phyloP scores from a whole-genome alignment of 1,140 invertebrate species.

The Charaxes varanes region DNA sequence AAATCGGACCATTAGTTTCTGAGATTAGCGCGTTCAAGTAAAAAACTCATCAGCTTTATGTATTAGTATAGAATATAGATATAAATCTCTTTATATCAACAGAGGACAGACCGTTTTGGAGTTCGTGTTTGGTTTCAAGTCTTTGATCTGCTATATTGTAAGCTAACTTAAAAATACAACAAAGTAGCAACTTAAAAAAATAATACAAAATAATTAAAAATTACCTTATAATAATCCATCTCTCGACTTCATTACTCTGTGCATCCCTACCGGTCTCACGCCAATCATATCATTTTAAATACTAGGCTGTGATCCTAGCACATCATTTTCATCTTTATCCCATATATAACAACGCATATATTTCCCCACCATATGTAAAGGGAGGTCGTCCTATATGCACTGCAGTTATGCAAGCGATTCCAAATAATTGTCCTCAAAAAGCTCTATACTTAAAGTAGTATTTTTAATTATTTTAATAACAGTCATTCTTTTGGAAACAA shows the following conservation, averaged over 20 bases:
- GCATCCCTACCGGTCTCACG: not conserved
- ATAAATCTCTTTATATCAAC: not conserved
- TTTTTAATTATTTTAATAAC: too few relatives aligned
- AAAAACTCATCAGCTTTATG: too few relatives aligned
- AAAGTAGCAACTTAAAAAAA: too few relatives aligned
- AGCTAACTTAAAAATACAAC: too few relatives aligned
- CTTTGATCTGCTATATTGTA: too few relatives aligned
- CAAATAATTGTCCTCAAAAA: slow-evolving; percentile 4
- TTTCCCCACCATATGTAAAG: not conserved
- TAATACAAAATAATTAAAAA: too few relatives aligned
- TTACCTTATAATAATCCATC: too few relatives aligned
- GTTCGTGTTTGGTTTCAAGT: too few relatives aligned
- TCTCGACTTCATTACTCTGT: slow-evolving; percentile 3
- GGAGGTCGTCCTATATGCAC: not conserved
- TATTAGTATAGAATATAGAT: not conserved
- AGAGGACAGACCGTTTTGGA: not conserved
- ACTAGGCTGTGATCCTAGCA: not conserved
- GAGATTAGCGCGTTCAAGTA: too few relatives aligned
- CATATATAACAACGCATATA: not conserved
- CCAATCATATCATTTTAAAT: slow-evolving; percentile 5
- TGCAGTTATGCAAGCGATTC: slow-evolving; percentile 4
- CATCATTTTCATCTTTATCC: not conserved
- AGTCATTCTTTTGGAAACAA: too few relatives aligned
- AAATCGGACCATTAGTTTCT: too few relatives aligned
- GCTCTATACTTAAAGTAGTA: too few relatives aligned